phyloP scores from a whole-genome alignment of 2,113 vertebrate species.

The Myotis davidii region DNA sequence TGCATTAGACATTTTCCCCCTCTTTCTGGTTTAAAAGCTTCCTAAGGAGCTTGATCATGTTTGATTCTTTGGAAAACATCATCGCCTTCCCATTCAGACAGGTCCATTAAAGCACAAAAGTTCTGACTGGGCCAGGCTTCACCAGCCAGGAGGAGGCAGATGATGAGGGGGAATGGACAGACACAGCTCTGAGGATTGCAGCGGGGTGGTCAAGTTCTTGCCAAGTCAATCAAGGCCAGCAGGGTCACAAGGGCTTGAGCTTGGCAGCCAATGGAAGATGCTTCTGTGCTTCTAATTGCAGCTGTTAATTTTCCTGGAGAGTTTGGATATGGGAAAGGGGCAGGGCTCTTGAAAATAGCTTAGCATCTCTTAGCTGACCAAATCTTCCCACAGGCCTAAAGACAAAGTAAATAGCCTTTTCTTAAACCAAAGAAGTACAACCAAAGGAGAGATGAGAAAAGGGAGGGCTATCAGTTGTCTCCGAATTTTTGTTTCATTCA shows the following conservation, averaged over 20 bases:
- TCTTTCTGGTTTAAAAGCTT: not conserved
- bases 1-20: not conserved
- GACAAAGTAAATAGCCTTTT: not conserved
- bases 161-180: not conserved
- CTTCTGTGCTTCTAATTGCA: not conserved
- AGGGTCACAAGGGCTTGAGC: not conserved
- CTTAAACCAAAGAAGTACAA: not conserved
- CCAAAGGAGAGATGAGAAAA: not conserved
- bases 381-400: not conserved
- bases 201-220: not conserved
- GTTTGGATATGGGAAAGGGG: not conserved
- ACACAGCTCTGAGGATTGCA: not conserved
- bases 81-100: not conserved
- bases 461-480: rapidly evolving
- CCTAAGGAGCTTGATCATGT: not conserved
- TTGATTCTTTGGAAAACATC: not conserved
- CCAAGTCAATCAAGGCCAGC: not conserved
- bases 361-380: not conserved
- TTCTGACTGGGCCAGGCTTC: not conserved
- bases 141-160: not conserved
- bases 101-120: not conserved
- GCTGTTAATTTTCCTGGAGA: not conserved
- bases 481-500: not conserved
- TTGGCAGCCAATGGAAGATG: not conserved
- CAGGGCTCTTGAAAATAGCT: not conserved